phyloP scores from a whole-genome alignment of 2,113 vertebrate genomes.

The Atherinomorus stipes region DNA sequence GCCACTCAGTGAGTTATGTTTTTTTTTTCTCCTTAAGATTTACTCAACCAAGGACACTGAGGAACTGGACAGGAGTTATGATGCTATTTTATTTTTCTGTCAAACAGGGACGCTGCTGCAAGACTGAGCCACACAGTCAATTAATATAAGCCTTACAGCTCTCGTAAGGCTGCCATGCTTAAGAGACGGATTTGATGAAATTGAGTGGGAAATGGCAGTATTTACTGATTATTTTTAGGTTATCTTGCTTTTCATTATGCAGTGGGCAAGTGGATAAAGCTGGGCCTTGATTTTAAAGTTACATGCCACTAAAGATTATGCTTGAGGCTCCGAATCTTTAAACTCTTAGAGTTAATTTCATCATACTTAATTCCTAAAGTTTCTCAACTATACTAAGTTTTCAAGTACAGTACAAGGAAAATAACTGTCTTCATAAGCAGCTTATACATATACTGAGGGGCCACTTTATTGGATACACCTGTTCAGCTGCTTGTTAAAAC shows the following conservation, averaged over 20 bases:
- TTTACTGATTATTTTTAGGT: conserved; percentile 64
- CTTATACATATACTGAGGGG: background rate
- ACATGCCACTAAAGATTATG: conserved; percentile 27
- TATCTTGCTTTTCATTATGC: conserved; percentile 23
- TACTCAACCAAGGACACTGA: conserved; percentile 49
- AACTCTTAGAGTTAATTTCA: conserved; percentile 26
- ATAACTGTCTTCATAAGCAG: background rate
- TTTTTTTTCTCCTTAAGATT: conserved; percentile 45
- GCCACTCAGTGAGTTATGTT: conserved; percentile 50
- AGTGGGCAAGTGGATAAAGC: conserved; percentile 31
- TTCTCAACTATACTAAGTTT: conserved; percentile 1
- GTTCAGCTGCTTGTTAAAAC: too few relatives aligned
- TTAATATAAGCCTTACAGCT: conserved; percentile 65
- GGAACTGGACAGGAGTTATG: conserved; percentile 50
- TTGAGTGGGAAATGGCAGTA: conserved; percentile 48
- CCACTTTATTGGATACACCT: too few relatives aligned
- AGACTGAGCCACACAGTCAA: conserved; percentile 61
- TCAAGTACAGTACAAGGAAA: background rate
- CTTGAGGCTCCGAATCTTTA: conserved; percentile 29
- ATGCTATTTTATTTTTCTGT: conserved; percentile 66
- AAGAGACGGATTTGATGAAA: conserved; percentile 59
- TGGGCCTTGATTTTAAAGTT: conserved; percentile 21
- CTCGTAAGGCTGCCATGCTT: conserved; percentile 40
- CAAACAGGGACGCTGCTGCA: conserved; percentile 32
- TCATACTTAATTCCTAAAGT: conserved; percentile 19